phyloP scores from a whole-genome alignment of 1,140 invertebrate species.

The Pteromalus puparum region DNA sequence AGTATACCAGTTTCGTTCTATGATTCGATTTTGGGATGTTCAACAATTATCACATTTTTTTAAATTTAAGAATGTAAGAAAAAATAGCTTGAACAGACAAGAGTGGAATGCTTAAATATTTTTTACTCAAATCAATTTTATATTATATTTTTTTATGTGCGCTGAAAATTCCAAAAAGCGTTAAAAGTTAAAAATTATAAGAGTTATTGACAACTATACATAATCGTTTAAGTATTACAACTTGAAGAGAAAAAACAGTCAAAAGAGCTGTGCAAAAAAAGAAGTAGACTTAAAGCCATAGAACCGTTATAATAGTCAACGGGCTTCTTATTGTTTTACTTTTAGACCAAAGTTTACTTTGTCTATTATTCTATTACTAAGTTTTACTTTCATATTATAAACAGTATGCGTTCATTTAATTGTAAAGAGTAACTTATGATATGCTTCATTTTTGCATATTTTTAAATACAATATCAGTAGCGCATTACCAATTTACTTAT shows the following conservation, averaged over 20 bases:
- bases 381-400: conserved; percentile 15
- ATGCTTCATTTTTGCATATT: background rate
- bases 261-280: conserved; percentile 8
- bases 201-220: background rate
- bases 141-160: conserved; percentile 44
- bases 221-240: background rate
- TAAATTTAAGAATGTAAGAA: background rate
- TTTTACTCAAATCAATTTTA: conserved; percentile 47
- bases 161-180: background rate
- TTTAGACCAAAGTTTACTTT: conserved; percentile 37
- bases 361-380: background rate
- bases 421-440: background rate
- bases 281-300: conserved; percentile 1
- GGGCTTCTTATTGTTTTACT: background rate
- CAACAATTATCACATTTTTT: conserved; percentile 8
- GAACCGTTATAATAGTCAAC: background rate
- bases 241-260: background rate
- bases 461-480: background rate
- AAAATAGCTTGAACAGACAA: background rate
- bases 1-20: conserved; percentile 16
- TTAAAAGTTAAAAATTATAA: background rate
- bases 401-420: background rate
- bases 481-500: background rate
- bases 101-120: conserved; percentile 31
- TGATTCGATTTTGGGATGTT: background rate